Conservation (phyloP, 2,113 vertebrate species). For the Xiphophorus hellerii region DNA sequence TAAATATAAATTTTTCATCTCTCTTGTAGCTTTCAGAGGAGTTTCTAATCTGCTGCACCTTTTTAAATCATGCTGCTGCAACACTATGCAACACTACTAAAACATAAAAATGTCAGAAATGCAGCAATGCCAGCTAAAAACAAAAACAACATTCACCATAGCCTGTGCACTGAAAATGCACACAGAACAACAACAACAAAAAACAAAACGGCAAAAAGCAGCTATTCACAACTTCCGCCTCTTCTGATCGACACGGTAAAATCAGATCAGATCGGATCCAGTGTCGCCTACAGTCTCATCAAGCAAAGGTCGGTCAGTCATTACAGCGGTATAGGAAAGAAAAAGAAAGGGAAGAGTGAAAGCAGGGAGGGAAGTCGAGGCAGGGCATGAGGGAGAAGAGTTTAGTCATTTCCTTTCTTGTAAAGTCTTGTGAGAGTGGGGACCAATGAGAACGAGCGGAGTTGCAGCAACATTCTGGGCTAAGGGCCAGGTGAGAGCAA, state of each 20-base stretch:
- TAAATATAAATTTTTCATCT: conserved; percentile 20
- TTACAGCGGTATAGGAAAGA: conserved; percentile 68
- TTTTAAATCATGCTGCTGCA: conserved; percentile 38
- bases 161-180: conserved; percentile 63
- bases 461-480: conserved; percentile 83
- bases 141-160: conserved; percentile 77
- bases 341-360: conserved; percentile 67
- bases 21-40: conserved; percentile 21
- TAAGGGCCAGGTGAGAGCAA: conserved; percentile 74
- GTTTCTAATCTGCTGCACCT: conserved; percentile 23
- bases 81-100: not conserved
- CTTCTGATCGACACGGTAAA: conserved; percentile 53
- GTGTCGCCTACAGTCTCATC: conserved; percentile 67
- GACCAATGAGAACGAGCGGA: conserved; percentile 74
- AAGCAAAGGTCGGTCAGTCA: conserved; percentile 53
- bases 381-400: conserved; percentile 70
- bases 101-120: conserved; percentile 71
- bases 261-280: conserved; percentile 55
- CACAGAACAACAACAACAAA: not conserved
- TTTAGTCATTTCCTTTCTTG: conserved; percentile 81
- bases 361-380: conserved; percentile 67
- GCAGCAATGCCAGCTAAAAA: conserved; percentile 67
- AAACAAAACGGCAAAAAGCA: conserved; percentile 62
- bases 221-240: conserved; percentile 68
- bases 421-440: conserved; percentile 66